Base-by-base conservation (phyloP, 2,797 vertebrate species). In the Propithecus deckenii region DNA sequence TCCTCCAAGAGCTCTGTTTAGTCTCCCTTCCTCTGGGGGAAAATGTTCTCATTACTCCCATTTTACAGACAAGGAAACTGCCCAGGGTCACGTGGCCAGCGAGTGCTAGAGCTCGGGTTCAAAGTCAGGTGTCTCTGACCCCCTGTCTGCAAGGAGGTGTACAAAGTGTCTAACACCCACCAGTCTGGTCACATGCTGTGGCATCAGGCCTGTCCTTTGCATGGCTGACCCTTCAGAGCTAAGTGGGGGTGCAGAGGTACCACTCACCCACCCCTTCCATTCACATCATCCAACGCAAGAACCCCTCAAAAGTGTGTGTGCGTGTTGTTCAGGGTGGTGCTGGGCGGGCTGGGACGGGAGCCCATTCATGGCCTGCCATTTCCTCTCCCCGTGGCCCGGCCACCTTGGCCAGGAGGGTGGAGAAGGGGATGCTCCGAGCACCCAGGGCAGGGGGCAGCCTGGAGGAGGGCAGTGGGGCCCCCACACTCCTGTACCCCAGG, bases 171-270 rank as follows among this genome's bases (percentile, higher is more conserved):
- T 2, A 43, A 7, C 20, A 14, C 6, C 17, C 43, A 9, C 18
- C 2, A 17, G 2, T 25, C 71, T 43, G 1, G 17, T 15, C 59
- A 1, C 6, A 12, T 18, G 32, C 38, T 32, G 50, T 5, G 38
- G 30, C 63, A 28, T 9, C 3, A 0, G 2, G 4, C 18, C 52
- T 1, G 17, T 28, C 32, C 59, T 55, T 18, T 23, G 32, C 30
- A 23, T 7, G 0, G 59, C 28, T 67, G 55, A 69, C 38, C 18
- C 57, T 97, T 86, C 50, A 57, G 84, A 57, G 59, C 12, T 14
- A 46, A 72, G 86, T 0, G 1, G 43, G 52, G 78, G 18, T 12
- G 5, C n/a, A 28, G 86, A 75, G 48, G 5, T 7, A 3, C 25
- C 18, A 63, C 76, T 41, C 76, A n/a, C 38, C 13, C 25, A 20